Evolutionary conservation across 2,113 vertebrate genomes (phyloP).

Genomic region (Geococcyx californianus): DNA sequence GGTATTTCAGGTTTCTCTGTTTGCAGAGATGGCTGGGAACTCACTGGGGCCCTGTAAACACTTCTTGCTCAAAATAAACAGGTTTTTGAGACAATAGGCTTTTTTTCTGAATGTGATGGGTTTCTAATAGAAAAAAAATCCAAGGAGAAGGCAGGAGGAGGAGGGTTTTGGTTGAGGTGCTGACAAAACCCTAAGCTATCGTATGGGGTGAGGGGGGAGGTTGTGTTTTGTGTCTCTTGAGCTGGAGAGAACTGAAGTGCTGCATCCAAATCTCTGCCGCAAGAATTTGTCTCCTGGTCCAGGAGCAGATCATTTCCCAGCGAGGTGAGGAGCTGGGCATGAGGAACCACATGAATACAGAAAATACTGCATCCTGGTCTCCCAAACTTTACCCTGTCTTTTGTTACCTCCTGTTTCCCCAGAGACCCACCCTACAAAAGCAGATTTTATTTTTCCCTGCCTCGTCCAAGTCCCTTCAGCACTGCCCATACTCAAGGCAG

Average conservation of each 20-base stretch:
- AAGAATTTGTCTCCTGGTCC: neutral
- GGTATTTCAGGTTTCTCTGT: neutral
- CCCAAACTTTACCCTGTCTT: neutral
- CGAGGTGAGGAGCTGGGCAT: neutral
- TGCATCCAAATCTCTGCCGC: neutral
- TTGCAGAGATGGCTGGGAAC: neutral
- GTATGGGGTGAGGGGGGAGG: accelerated
- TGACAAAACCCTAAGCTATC: neutral
- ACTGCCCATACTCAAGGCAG: accelerated
- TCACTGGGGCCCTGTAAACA: neutral
- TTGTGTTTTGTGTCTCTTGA: neutral
- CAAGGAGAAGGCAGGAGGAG: neutral
- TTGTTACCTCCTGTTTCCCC: neutral
- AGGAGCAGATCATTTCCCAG: neutral
- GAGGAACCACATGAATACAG: neutral
- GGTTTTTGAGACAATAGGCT: neutral
- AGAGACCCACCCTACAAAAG: neutral
- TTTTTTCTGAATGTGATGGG: neutral
- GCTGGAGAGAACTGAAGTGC: neutral
- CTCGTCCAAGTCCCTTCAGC: neutral
- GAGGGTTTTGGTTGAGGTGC: neutral
- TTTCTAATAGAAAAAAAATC: neutral
- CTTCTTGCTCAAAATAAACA: neutral
- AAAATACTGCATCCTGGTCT: neutral
- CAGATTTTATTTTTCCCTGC: neutral